Evolutionary conservation across 2,113 vertebrate genomes (phyloP), one percentile per base, ranked within the genome.

Genomic region (Albula glossodonta): DNA sequence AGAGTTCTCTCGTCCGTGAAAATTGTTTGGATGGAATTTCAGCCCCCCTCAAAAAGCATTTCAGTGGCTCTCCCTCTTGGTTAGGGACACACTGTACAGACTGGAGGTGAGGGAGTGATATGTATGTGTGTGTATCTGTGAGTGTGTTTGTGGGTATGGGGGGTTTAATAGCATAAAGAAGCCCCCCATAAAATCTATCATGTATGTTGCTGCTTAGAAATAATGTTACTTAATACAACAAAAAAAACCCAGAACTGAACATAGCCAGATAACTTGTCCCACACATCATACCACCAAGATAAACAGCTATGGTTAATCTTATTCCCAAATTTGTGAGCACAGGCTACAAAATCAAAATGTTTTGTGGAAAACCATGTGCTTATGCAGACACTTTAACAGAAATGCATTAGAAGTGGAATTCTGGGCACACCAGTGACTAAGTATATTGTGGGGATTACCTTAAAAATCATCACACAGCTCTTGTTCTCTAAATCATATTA

Each of bases 1-100:
- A 70, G 31, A 53, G 81, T 63, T 81, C 78, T 87, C 86, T 83
- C 41, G 82, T 87, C 86, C 82, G 82, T 87, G 81, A 87, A 87
- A 78, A 87, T 80, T 57, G 86, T 83, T 57, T 50, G 82, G 86
- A 83, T 87, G 70, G 48, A 87, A 83, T 87, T 83, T 87, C 86
- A 83, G 57, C 49, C 51, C 52, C 60, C 13, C 51, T 79, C 78
- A 87, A 83, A 41, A 80, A 53, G 82, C 82, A 78, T 80, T 83
- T 80, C 82, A 80, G 78, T 22, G 81, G 56, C 17, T 1, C 53
- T n/a, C 84, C 56, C 78, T 60, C 84, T 25, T 10, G 81, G 81
- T 50, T 11, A 56, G 81, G 66, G 31, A 83, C 41, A 25, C 57
- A 74, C 22, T 1, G 13, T 53, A 70, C 52, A 63, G 84, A 80